These are phyloP conservation scores for Thelaira solivaga DNA, from an alignment of 2,888 invertebrate species.

Conservation along the genomic window DNA sequence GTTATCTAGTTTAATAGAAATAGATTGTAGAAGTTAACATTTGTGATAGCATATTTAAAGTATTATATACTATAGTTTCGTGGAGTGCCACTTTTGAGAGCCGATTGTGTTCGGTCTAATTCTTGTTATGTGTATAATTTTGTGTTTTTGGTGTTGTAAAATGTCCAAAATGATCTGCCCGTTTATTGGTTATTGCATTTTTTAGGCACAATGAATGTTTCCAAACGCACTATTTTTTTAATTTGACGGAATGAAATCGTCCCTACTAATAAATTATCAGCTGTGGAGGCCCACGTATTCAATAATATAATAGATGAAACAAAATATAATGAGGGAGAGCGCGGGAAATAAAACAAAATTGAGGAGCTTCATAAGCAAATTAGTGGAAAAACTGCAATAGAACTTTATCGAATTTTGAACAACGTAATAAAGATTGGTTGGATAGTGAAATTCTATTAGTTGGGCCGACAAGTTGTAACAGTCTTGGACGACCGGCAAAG, in stretches of 20 bases:
- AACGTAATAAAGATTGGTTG: background rate
- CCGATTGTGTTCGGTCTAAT: background rate
- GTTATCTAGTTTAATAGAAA: background rate
- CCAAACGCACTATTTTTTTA: background rate
- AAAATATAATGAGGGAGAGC: background rate
- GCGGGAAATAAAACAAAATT: conserved; percentile 9
- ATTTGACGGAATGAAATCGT: background rate
- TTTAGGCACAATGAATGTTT: background rate
- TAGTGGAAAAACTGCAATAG: conserved; percentile 1
- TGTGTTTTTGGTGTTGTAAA: background rate
- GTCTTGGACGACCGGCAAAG: background rate
- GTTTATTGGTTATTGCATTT: background rate
- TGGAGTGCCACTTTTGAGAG: background rate
- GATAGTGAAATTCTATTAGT: conserved; percentile 1
- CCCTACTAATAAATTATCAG: background rate
- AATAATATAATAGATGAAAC: background rate
- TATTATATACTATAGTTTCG: too few species aligned
- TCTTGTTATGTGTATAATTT: background rate
- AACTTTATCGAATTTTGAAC: background rate
- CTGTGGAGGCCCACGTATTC: background rate
- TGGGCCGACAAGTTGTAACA: background rate
- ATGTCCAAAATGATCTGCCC: background rate
- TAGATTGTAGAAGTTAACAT: background rate
- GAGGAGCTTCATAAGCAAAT: background rate
- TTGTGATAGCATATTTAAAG: background rate